A percentile compares a stretch with the other conserved stretches of the same genome.
These are phyloP conservation scores for Amiota communis DNA, from an alignment of 2,888 invertebrate genomes.

Conservation along the genomic window DNA sequence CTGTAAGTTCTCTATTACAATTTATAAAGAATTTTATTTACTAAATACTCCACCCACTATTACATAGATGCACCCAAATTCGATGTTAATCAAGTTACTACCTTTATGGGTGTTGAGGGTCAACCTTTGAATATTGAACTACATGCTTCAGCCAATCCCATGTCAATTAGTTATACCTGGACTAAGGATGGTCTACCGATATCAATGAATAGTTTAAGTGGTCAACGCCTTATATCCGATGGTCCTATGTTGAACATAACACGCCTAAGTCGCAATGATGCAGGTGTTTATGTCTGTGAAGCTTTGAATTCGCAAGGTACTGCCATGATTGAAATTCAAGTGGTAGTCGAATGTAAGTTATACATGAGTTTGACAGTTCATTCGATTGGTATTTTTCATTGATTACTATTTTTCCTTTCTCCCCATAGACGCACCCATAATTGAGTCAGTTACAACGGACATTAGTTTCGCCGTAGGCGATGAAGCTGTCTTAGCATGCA, in stretches of 20 bases:
- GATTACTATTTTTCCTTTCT: background rate
- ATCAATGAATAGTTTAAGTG: conserved; percentile 59
- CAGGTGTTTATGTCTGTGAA: conserved; percentile 68
- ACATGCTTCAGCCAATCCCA: conserved; percentile 68
- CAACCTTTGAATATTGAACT: conserved; percentile 67
- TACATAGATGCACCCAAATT: conserved; percentile 71
- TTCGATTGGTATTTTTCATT: background rate
- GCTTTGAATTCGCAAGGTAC: conserved; percentile 69
- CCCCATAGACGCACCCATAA: conserved; percentile 63
- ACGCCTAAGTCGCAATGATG: conserved; percentile 66
- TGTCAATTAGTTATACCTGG: conserved; percentile 70
- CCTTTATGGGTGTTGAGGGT: conserved; percentile 68
- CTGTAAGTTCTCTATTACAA: conserved; percentile 55
- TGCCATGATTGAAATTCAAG: conserved; percentile 65
- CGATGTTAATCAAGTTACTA: conserved; percentile 59
- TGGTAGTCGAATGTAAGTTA: conserved; percentile 69
- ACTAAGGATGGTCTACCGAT: conserved; percentile 71
- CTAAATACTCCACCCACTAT: background rate
- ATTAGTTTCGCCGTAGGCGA: conserved; percentile 66
- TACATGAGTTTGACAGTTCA: background rate
- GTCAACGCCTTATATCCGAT: conserved; percentile 66
- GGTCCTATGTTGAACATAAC: conserved; percentile 68
- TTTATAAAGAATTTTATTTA: background rate
- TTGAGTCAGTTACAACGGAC: conserved; percentile 65
- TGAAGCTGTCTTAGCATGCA: conserved; percentile 67